phyloP scores from a whole-genome alignment of 2,797 vertebrate species.

The Semotilus atromaculatus region DNA sequence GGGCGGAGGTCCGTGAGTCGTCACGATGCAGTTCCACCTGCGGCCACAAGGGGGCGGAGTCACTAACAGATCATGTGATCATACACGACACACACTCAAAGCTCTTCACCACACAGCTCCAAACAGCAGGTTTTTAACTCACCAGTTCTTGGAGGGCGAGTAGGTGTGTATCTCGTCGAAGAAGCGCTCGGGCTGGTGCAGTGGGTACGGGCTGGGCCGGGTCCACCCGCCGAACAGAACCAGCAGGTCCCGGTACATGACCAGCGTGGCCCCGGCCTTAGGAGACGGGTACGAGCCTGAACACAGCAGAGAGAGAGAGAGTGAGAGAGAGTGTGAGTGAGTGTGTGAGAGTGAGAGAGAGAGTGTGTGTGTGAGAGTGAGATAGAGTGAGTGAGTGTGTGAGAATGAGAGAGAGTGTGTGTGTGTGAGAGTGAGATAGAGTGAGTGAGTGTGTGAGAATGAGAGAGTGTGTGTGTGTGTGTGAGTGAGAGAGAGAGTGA shows the following conservation, averaged over 20 bases:
- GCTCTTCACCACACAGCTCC: too few relatives aligned
- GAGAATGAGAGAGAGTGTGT: too few relatives aligned
- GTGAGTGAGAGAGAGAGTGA: too few relatives aligned
- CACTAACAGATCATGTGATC: not conserved
- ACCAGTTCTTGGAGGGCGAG: slow-evolving; percentile 99
- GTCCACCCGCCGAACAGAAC: slow-evolving; percentile 99
- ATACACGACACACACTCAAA: too few relatives aligned
- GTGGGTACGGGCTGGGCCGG: slow-evolving; percentile 94
- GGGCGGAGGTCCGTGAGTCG: slow-evolving; percentile 94
- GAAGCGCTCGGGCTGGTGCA: slow-evolving; percentile 97
- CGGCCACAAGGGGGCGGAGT: not conserved
- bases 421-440: too few relatives aligned
- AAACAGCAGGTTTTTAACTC: slow-evolving; percentile 59
- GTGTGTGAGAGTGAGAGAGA: too few relatives aligned
- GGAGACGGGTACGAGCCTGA: slow-evolving; percentile 97
- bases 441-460: too few relatives aligned
- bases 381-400: too few relatives aligned
- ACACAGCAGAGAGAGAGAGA: not conserved
- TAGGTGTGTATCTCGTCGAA: slow-evolving; percentile 99
- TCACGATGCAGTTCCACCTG: slow-evolving; percentile 99
- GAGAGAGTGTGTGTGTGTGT: too few relatives aligned
- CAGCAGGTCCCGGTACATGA: slow-evolving; percentile 94
- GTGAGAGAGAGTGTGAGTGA: too few relatives aligned
- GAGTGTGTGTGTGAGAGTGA: too few relatives aligned
- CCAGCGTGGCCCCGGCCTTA: slow-evolving; percentile 95